These are phyloP conservation scores for Venturia canescens DNA, from an alignment of 1,140 invertebrate genomes.

Conservation along the genomic window DNA sequence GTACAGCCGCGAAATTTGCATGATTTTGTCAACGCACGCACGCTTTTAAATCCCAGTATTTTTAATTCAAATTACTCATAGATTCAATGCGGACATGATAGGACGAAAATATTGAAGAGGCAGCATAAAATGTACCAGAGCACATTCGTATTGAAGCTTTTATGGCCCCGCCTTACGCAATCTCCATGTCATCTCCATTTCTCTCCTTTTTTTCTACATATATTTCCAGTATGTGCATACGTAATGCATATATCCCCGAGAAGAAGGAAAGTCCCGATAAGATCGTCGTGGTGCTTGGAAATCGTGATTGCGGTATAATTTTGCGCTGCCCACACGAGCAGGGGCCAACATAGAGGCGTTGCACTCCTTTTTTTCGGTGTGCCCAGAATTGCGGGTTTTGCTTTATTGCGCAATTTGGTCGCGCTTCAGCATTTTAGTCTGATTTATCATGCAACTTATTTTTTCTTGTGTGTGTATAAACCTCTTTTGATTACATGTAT, in stretches of 20 bases:
- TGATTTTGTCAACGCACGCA: too few relatives aligned
- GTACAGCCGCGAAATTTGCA: too few relatives aligned
- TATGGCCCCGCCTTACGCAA: constrained; percentile 14
- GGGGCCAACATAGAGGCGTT: not conserved
- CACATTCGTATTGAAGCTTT: not conserved
- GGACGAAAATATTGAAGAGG: not conserved
- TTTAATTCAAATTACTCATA: not conserved
- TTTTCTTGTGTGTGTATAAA: not conserved
- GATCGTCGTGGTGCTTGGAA: constrained; percentile 50
- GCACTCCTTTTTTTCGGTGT: not conserved
- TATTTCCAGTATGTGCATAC: not conserved
- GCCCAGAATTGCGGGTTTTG: constrained; percentile 28
- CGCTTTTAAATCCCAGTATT: too few relatives aligned
- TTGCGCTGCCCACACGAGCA: constrained; percentile 38
- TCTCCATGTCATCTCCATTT: constrained; percentile 1
- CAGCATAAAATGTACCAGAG: constrained; percentile 1
- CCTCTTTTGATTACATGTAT: constrained; percentile 16
- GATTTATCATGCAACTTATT: not conserved
- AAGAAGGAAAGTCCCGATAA: constrained; percentile 45
- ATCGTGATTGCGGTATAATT: constrained; percentile 55
- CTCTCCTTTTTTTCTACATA: not conserved
- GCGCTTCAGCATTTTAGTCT: not conserved
- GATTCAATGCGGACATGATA: not conserved
- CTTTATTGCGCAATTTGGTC: constrained; percentile 42
- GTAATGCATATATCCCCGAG: not conserved